Conservation (phyloP, 2,888 invertebrate genomes). For the Platycheirus albimanus region DNA sequence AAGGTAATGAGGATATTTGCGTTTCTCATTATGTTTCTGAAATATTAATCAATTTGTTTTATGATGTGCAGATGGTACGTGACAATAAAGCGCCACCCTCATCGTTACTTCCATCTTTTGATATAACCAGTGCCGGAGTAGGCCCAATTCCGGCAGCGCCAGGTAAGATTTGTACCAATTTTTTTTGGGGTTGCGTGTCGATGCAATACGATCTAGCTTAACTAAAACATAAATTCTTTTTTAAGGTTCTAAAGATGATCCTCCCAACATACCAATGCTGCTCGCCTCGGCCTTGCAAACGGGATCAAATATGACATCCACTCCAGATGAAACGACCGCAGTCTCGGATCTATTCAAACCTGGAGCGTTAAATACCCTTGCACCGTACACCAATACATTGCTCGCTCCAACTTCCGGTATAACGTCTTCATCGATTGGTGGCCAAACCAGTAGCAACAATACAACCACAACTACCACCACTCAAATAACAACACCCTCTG, state of each 20-base stretch:
- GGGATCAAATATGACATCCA: slow-evolving; percentile 50
- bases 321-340: slow-evolving; percentile 57
- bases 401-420: slow-evolving; percentile 53
- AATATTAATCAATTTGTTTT: slow-evolving; percentile 40
- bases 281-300: slow-evolving; percentile 64
- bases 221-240: neutral
- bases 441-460: slow-evolving; percentile 71
- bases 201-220: no score
- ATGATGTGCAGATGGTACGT: slow-evolving; percentile 75
- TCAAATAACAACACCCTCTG: slow-evolving; percentile 82
- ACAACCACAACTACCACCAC: slow-evolving; percentile 75
- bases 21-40: neutral
- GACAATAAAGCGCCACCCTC: slow-evolving; percentile 76
- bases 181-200: no score
- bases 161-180: slow-evolving; percentile 41
- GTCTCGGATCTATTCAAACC: slow-evolving; percentile 67
- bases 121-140: slow-evolving; percentile 52
- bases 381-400: slow-evolving; percentile 58
- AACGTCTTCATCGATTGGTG: slow-evolving; percentile 54
- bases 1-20: slow-evolving; percentile 22
- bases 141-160: slow-evolving; percentile 40
- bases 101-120: slow-evolving; percentile 70
- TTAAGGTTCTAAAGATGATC: slow-evolving; percentile 54
- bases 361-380: slow-evolving; percentile 50
- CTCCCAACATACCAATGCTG: slow-evolving; percentile 60